These are phyloP conservation scores for Ormyrus thymus DNA, from an alignment of 2,888 invertebrate genomes.

Conservation along the genomic window DNA sequence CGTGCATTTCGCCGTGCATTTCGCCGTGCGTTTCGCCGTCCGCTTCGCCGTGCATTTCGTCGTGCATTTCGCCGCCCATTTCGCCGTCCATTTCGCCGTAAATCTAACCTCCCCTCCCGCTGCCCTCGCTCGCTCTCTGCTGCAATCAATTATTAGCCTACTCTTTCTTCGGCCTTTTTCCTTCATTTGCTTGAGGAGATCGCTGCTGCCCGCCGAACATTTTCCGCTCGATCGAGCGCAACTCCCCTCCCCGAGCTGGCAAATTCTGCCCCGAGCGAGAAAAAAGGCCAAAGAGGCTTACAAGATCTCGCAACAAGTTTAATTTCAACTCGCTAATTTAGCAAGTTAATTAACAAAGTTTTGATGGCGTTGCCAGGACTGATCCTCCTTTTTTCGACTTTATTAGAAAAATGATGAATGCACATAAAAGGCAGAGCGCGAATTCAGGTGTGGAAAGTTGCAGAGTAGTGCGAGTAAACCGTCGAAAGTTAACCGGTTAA, in stretches of 20 bases:
- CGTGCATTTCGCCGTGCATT: slow-evolving; percentile 18
- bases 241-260: not conserved
- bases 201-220: not conserved
- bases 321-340: slow-evolving; percentile 49
- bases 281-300: slow-evolving; percentile 46
- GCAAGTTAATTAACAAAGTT: slow-evolving; percentile 56
- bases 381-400: too few species aligned
- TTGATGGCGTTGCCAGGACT: slow-evolving; percentile 31
- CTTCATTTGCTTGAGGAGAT: too few species aligned
- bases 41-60: too few species aligned
- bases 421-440: not conserved
- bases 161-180: too few species aligned
- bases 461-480: slow-evolving; percentile 15
- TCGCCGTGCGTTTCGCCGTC: too few species aligned
- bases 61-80: too few species aligned
- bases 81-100: too few species aligned
- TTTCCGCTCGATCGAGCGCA: slow-evolving; percentile 16
- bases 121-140: too few species aligned
- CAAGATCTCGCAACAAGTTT: slow-evolving; percentile 45
- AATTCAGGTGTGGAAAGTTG: not conserved
- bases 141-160: too few species aligned
- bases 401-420: too few species aligned
- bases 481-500: slow-evolving; percentile 52
- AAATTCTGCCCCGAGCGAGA: slow-evolving; percentile 14
- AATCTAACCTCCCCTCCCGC: too few species aligned